Base-by-base conservation (phyloP, 1,140 invertebrate species). In the Rhizoglyphus robini region DNA sequence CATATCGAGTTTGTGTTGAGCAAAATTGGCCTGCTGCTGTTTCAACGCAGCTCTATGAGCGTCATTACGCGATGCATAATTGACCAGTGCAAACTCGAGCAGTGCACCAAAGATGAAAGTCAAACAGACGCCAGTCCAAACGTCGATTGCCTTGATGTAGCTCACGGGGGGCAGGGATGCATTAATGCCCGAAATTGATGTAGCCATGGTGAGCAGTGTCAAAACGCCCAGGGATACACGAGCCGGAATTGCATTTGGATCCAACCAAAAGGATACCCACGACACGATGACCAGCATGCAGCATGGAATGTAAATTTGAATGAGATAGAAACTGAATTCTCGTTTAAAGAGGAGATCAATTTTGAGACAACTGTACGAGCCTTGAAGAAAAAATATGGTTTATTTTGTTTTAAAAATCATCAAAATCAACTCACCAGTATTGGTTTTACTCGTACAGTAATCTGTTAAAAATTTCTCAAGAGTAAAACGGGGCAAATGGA, bases 281-380 rank as follows among this genome's bases (percentile, higher is more conserved):
- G 89, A 93, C 65, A 96, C 92, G 74, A 96, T 94, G 74, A 96
- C 91, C 72, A 94, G 77, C 90, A 93, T 94, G 79, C 90, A 93
- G 81, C 90, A 94, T 38, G 90, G 90, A 72, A 94, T 93, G 82
- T 95, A 94, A 78, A 94, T 93, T 67, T 96, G 92, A 74, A 96
- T 93, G 70, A 96, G 82, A 81, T 96, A 96, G 83, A 96, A 96
- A 79, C 87, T 90, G 85, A 96, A 96, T 80, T 96, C 91, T 74
- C 93, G 81, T 78, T 94, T 94, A 82, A 96, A 93, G 70, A 90
- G 81, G 69, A 96, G 79, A 77, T 94, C 89, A 71, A 95, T 91
- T 79, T 92, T 91, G 70, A 96, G 77, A 77, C 93, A 96, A 80
- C 90, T 95, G 83, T 96, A 96, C 80, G 90, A 88, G 73, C 92